Percentiles rank a stretch among this genome's conserved stretches.
Conservation (phyloP, 2,888 invertebrate species). For the Ligdia adustata region DNA sequence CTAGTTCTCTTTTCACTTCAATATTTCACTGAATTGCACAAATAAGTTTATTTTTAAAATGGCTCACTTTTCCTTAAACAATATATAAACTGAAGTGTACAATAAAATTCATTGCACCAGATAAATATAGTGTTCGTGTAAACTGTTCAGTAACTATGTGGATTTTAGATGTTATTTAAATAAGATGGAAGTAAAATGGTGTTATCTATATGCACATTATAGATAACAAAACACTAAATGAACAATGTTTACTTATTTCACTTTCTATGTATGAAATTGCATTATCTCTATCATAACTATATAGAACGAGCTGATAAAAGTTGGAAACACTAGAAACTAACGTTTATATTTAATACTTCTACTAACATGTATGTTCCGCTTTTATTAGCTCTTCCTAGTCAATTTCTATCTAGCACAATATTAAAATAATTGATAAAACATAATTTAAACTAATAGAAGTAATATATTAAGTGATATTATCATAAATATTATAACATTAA, state of each 20-base stretch:
- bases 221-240: slow-evolving; percentile 62
- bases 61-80: slow-evolving; percentile 82
- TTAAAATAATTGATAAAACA: slow-evolving; percentile 35
- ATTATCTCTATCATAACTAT: slow-evolving; percentile 35
- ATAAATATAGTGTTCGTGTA: slow-evolving; percentile 55
- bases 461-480: slow-evolving; percentile 22
- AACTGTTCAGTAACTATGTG: slow-evolving; percentile 49
- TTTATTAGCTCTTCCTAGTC: slow-evolving; percentile 50
- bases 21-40: slow-evolving; percentile 82
- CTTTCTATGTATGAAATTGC: slow-evolving; percentile 39
- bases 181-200: slow-evolving; percentile 51
- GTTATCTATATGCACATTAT: slow-evolving; percentile 59
- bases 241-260: slow-evolving; percentile 46
- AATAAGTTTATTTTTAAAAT: slow-evolving; percentile 80
- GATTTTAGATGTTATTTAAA: slow-evolving; percentile 42
- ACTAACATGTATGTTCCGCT: slow-evolving; percentile 51
- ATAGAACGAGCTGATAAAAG: slow-evolving; percentile 51
- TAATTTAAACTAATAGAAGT: slow-evolving; percentile 32
- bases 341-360: neutral
- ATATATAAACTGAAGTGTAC: slow-evolving; percentile 60
- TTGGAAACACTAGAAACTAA: slow-evolving; percentile 41
- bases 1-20: slow-evolving; percentile 78
- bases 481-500: slow-evolving; percentile 18
- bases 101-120: slow-evolving; percentile 66
- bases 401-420: slow-evolving; percentile 50